These are phyloP conservation scores for Euschistus heros DNA, from an alignment of 1,140 invertebrate species.

Conservation along the genomic window DNA sequence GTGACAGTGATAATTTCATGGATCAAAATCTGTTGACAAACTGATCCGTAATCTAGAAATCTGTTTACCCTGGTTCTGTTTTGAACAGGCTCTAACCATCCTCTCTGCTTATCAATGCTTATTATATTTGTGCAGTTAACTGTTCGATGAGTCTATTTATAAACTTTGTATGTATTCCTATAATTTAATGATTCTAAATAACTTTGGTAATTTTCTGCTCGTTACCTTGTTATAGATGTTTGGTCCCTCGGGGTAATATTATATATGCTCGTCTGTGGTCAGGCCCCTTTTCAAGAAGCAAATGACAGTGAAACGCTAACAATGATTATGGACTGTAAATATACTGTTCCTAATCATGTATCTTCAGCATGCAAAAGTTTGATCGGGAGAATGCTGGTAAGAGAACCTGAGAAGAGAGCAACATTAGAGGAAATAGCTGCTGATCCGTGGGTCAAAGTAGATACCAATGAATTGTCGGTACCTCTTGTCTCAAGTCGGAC, in stretches of 20 bases:
- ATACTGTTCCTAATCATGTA: conserved; percentile 80
- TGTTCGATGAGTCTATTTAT: no score
- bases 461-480: conserved; percentile 40
- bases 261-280: conserved; percentile 96
- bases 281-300: conserved; percentile 95
- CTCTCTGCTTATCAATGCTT: no score
- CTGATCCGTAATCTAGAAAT: no score
- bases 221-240: conserved; percentile 56
- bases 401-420: conserved; percentile 82
- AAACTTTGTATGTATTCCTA: no score
- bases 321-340: conserved; percentile 99
- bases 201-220: no score
- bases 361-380: conserved; percentile 78
- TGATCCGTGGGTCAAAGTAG: conserved; percentile 72
- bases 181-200: no score
- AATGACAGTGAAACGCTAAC: conserved; percentile 98
- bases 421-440: conserved; percentile 76
- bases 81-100: no score
- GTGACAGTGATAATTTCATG: no score
- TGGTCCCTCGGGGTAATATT: conserved; percentile 98
- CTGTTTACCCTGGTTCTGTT: no score
- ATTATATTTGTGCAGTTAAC: no score
- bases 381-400: conserved; percentile 83
- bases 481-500: conserved; percentile 74
- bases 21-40: no score